These are phyloP conservation scores for Bombus affinis DNA, from an alignment of 1,140 invertebrate species.

Conservation along the genomic window DNA sequence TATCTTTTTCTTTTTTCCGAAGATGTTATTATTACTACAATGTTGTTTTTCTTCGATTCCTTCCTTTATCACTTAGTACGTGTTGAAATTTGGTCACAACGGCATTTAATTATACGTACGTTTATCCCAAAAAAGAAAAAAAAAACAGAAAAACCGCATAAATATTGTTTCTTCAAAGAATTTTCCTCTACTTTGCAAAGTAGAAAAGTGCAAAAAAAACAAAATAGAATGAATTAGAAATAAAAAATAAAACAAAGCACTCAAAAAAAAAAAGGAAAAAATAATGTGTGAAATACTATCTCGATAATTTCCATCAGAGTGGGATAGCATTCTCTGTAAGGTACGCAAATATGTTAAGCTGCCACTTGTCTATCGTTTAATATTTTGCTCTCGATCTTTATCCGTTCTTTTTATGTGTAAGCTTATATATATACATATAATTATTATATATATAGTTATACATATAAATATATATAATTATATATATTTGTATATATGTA, in stretches of 20 bases:
- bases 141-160: constrained; percentile 26
- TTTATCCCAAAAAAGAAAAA: constrained; percentile 39
- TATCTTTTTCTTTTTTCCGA: not conserved
- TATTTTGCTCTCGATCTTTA: constrained; percentile 23
- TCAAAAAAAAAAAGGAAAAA: not conserved
- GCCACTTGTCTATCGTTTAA: not conserved
- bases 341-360: constrained; percentile 5
- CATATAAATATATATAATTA: constrained; percentile 1
- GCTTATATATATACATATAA: constrained; percentile 17
- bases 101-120: constrained; percentile 47
- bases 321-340: not conserved
- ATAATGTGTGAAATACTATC: not conserved
- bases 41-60: not conserved
- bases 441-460: not conserved
- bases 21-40: not conserved
- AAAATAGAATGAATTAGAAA: constrained; percentile 24
- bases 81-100: constrained; percentile 53
- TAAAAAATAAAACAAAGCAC: constrained; percentile 31
- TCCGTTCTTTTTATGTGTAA: not conserved
- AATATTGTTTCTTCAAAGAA: constrained; percentile 18
- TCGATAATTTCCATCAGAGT: constrained; percentile 1
- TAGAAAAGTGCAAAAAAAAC: constrained; percentile 26
- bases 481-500: constrained; percentile 9
- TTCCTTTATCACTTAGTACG: not conserved
- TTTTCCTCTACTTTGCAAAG: constrained; percentile 22